Evolutionary conservation across 2,797 vertebrate species (phyloP), one percentile per base, ranked within the genome.

Genomic region (Macropodus opercularis): DNA sequence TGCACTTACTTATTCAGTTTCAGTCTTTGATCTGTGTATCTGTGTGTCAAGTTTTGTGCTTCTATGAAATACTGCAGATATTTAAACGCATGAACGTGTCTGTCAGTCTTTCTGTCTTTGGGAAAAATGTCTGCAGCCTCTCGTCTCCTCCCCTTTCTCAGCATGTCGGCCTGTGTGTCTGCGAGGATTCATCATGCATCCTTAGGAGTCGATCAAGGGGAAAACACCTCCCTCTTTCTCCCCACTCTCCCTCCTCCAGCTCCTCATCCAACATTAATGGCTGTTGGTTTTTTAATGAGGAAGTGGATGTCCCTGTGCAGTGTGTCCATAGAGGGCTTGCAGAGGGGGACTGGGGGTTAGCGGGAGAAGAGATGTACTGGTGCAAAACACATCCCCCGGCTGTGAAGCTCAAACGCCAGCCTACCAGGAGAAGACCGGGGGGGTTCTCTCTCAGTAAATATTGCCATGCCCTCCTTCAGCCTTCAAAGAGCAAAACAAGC

Each of bases 191-290:
- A 87, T 90, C 86, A 89, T 83, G 76, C 83, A 81, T 89, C 87
- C 87, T 91, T 88, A 88, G 81, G 81, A 87, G 82, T 85, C 81
- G 84, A 89, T 87, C 85, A 87, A 87, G 84, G 83, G 75, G 84
- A 87, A 85, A 90, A 89, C 81, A 77, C 85, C 86, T 80, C 83
- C 85, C 83, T 76, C 77, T 70, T 79, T 59, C 77, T 76, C 43
- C 56, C 34, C 34, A 21, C 76, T 76, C 78, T 77, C 54, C 72
- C 81, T 88, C 83, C 79, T 82, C 83, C 80, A 77, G 77, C 83
- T 87, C 84, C 72, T 93, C 90, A 94, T 92, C 87, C 87, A 93
- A 92, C 92, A 94, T 94, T 93, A 92, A 93, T 91, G 81, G 75
- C 60, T 83, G 78, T 80, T 93, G 91, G 79, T 92, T 91, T 90